Conservation (phyloP, 1,140 invertebrate genomes). For the Wiebesia pumilae region DNA sequence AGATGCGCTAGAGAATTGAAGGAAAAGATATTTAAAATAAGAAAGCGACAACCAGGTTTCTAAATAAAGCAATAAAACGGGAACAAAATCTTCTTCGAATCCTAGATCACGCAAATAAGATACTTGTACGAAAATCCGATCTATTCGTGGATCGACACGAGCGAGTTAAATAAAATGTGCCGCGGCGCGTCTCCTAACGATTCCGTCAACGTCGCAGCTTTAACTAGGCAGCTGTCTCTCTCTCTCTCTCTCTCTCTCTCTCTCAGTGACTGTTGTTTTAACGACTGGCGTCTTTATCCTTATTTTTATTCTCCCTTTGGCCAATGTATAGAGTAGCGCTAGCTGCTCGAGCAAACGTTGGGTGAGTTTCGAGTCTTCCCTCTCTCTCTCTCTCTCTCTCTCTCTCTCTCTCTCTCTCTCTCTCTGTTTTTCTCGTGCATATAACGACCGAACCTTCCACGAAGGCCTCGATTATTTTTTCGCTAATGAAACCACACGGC, state of each 20-base stretch:
- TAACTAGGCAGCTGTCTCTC: slow-evolving; percentile 42
- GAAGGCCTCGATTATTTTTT: slow-evolving; percentile 71
- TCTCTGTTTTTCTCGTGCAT: slow-evolving; percentile 50
- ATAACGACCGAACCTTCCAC: slow-evolving; percentile 65
- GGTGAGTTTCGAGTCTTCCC: slow-evolving; percentile 34
- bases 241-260: slow-evolving; percentile 17
- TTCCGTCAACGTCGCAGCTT: slow-evolving; percentile 49
- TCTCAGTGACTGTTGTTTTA: slow-evolving; percentile 43
- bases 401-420: slow-evolving; percentile 42
- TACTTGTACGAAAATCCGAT: not conserved
- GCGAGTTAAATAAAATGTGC: not conserved
- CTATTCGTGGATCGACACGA: not conserved
- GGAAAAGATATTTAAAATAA: no score
- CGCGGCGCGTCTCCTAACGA: slow-evolving; percentile 43
- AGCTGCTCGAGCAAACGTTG: slow-evolving; percentile 17
- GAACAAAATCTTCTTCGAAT: not conserved
- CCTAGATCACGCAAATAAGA: not conserved
- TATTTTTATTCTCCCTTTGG: slow-evolving; percentile 38
- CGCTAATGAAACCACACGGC: slow-evolving; percentile 70
- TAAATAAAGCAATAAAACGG: not conserved
- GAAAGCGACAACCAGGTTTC: no score
- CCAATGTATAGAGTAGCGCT: not conserved
- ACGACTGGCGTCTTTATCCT: slow-evolving; percentile 47
- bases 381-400: slow-evolving; percentile 37
- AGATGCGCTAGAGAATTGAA: no score